Percentiles rank a stretch among this genome's conserved stretches.
phyloP scores from a whole-genome alignment of 2,888 invertebrate genomes.

The Prosopocoilus inquinatus region DNA sequence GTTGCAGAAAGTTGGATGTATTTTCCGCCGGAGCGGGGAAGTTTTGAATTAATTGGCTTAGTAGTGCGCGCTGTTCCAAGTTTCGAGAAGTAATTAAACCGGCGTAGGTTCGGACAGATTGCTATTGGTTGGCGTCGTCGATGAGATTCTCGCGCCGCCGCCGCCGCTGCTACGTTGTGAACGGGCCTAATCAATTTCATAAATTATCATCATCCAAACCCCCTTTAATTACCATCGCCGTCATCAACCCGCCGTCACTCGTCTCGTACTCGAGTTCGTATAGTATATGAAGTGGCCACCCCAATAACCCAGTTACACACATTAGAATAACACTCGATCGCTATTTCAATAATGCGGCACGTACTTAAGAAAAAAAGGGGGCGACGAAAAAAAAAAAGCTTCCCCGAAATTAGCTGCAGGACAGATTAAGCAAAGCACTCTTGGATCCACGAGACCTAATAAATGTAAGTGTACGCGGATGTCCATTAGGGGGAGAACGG shows the following conservation, averaged over 20 bases:
- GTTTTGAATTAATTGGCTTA: conserved; percentile 30
- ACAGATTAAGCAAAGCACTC: conserved; percentile 15
- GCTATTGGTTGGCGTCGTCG: background rate
- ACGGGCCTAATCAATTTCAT: background rate
- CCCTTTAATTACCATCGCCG: too few relatives aligned
- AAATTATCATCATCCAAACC: background rate
- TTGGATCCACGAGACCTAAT: conserved; percentile 12
- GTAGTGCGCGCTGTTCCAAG: conserved; percentile 25
- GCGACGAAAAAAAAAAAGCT: conserved; percentile 6
- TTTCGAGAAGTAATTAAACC: conserved; percentile 32
- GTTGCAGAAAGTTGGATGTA: conserved; percentile 17
- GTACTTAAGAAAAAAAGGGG: background rate
- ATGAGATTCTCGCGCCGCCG: background rate
- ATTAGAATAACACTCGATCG: background rate
- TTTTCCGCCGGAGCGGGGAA: conserved; percentile 11
- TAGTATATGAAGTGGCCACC: too few relatives aligned
- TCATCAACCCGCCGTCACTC: too few relatives aligned
- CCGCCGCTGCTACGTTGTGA: background rate
- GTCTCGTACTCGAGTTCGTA: too few relatives aligned
- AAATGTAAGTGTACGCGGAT: conserved; percentile 10
- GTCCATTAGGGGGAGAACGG: conserved; percentile 12
- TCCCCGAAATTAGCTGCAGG: conserved; percentile 9
- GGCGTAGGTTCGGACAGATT: conserved; percentile 6
- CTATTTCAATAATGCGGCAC: background rate
- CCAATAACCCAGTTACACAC: too few relatives aligned